phyloP scores from a whole-genome alignment of 1,140 invertebrate genomes.

The Drosophila trapezifrons region DNA sequence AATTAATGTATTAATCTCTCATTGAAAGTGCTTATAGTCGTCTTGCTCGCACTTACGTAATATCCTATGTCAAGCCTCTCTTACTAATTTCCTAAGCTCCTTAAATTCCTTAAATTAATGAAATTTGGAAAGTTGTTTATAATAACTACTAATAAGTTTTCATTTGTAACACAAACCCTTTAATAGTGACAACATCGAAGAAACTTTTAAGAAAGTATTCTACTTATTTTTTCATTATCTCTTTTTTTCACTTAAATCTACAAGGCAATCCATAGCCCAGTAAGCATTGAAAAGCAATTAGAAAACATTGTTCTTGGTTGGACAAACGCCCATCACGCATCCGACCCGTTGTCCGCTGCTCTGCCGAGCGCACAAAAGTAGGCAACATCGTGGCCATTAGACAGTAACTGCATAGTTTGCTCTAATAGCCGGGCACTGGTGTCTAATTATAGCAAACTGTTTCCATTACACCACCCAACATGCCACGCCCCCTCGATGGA shows the following conservation, averaged over 20 bases:
- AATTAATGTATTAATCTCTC: too few species aligned
- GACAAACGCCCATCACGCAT: slow-evolving; percentile 13
- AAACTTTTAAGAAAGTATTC: neutral
- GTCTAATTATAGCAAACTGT: slow-evolving; percentile 71
- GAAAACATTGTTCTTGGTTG: slow-evolving; percentile 12
- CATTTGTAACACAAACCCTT: too few species aligned
- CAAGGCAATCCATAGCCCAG: neutral
- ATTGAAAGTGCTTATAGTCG: too few species aligned
- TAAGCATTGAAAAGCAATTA: slow-evolving; percentile 40
- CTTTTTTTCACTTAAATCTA: neutral
- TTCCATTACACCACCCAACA: slow-evolving; percentile 58
- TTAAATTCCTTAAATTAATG: too few species aligned
- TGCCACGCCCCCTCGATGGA: slow-evolving; percentile 40
- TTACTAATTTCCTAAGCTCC: too few species aligned
- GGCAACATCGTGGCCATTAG: slow-evolving; percentile 61
- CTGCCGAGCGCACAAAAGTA: slow-evolving; percentile 44
- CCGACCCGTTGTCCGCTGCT: slow-evolving; percentile 6
- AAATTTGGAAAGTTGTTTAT: too few species aligned
- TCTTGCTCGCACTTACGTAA: too few species aligned
- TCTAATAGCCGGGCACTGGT: slow-evolving; percentile 51
- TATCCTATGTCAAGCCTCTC: too few species aligned
- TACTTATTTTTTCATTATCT: too few species aligned
- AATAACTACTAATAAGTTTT: neutral
- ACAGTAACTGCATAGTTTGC: slow-evolving; percentile 58
- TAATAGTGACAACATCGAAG: too few species aligned